phyloP scores from a whole-genome alignment of 23 tunicate genomes.

The Botrylloides violaceus region DNA sequence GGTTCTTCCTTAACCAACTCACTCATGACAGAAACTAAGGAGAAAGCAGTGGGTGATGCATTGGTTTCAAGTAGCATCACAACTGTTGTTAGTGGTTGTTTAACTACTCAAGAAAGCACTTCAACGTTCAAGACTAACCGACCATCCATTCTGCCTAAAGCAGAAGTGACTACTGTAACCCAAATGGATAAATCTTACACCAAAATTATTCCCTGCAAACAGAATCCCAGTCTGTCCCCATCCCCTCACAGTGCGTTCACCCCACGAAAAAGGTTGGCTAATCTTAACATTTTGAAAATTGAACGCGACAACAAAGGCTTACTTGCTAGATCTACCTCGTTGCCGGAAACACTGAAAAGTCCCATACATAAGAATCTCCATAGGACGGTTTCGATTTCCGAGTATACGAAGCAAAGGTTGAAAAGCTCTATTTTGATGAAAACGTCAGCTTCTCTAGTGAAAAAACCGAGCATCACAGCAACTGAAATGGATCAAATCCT shows the following conservation, averaged over 20 bases:
- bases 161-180: conserved; percentile 51
- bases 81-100: too few relatives aligned
- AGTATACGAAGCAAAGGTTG: conserved; percentile 58
- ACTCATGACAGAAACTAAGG: too few relatives aligned
- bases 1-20: too few relatives aligned
- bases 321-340: conserved; percentile 69
- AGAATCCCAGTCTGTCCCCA: conserved; percentile 19
- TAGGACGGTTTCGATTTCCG: conserved; percentile 66
- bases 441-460: conserved; percentile 72
- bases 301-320: background rate
- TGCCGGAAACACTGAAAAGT: conserved; percentile 26
- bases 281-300: background rate
- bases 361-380: background rate
- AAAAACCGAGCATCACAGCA: conserved; percentile 87
- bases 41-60: too few relatives aligned
- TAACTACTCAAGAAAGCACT: too few relatives aligned
- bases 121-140: too few relatives aligned
- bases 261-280: conserved; percentile 2
- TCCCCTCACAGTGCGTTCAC: conserved; percentile 49
- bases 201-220: conserved; percentile 24
- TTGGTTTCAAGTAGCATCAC: too few relatives aligned
- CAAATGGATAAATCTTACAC: conserved; percentile 52
- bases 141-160: background rate
- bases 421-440: conserved; percentile 46
- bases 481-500: conserved; percentile 61